These are phyloP conservation scores for Keiferia lycopersicella DNA, from an alignment of 2,888 invertebrate species.

Conservation along the genomic window DNA sequence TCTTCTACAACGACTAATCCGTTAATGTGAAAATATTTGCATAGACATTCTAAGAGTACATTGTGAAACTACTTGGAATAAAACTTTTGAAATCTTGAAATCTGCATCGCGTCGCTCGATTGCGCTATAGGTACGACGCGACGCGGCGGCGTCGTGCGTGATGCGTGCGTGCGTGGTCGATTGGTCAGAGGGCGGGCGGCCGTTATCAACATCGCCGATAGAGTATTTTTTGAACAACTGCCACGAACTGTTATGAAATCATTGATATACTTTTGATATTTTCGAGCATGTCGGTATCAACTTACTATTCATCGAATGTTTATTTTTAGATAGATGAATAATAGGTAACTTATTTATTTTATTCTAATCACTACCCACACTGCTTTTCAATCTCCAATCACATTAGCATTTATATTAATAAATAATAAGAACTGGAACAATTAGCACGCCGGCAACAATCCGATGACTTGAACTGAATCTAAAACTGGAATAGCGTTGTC, in stretches of 20 bases:
- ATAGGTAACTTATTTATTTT: not conserved
- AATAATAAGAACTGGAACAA: not conserved
- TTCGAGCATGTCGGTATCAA: not conserved
- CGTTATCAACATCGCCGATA: too few relatives aligned
- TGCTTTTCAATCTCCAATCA: not conserved
- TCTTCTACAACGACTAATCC: too few relatives aligned
- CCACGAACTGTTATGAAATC: slow-evolving; percentile 8
- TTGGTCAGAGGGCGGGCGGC: too few relatives aligned
- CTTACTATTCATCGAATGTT: not conserved
- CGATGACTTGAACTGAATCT: not conserved
- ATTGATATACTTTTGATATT: slow-evolving; percentile 17
- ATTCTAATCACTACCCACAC: not conserved
- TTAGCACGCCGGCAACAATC: not conserved
- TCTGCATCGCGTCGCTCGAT: too few relatives aligned
- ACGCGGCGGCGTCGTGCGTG: too few relatives aligned
- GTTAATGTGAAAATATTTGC: too few relatives aligned
- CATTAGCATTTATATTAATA: not conserved
- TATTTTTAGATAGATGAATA: not conserved
- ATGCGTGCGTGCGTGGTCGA: too few relatives aligned
- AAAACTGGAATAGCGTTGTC: not conserved
- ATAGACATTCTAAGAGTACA: too few relatives aligned
- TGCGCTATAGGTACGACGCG: too few relatives aligned
- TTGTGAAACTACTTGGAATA: too few relatives aligned
- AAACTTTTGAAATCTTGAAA: too few relatives aligned
- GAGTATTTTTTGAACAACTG: too few relatives aligned